A percentile compares a stretch with the other conserved stretches of the same genome.
Conservation (phyloP, 2,797 vertebrate species). For the Scyliorhinus canicula region DNA sequence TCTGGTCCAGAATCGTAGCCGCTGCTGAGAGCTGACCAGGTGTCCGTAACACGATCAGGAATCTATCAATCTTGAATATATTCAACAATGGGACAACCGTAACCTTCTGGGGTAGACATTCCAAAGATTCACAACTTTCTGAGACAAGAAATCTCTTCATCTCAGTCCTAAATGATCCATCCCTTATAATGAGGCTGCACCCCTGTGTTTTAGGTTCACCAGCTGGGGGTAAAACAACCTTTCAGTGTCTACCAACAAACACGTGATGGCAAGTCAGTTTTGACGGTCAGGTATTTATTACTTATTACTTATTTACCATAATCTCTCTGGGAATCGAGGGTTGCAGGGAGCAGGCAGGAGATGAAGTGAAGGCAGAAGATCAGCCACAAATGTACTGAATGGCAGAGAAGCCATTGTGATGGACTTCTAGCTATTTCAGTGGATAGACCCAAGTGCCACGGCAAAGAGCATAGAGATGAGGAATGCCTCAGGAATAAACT, state of each 20-base stretch:
- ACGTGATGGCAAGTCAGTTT: not conserved
- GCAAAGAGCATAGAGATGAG: not conserved
- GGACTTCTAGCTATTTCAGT: not conserved
- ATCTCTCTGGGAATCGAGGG: no score
- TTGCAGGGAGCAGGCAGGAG: no score
- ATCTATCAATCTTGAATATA: not conserved
- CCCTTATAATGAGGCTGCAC: not conserved
- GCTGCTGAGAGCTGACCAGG: no score
- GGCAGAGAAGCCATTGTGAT: not conserved
- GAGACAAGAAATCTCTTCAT: not conserved
- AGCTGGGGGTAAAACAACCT: not conserved
- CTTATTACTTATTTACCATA: no score
- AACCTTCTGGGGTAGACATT: not conserved
- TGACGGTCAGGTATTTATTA: not conserved
- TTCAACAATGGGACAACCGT: not conserved
- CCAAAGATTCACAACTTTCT: not conserved
- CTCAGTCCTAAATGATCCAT: not conserved
- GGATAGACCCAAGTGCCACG: not conserved
- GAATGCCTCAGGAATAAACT: not conserved
- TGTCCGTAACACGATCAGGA: no score
- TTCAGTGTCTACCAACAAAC: not conserved
- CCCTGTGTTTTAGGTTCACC: no score
- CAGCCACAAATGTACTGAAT: no score
- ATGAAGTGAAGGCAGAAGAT: no score
- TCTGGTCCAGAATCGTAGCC: no score